Evolutionary conservation across 2,113 vertebrate genomes (phyloP).

Genomic region (Baryphthengus martii): DNA sequence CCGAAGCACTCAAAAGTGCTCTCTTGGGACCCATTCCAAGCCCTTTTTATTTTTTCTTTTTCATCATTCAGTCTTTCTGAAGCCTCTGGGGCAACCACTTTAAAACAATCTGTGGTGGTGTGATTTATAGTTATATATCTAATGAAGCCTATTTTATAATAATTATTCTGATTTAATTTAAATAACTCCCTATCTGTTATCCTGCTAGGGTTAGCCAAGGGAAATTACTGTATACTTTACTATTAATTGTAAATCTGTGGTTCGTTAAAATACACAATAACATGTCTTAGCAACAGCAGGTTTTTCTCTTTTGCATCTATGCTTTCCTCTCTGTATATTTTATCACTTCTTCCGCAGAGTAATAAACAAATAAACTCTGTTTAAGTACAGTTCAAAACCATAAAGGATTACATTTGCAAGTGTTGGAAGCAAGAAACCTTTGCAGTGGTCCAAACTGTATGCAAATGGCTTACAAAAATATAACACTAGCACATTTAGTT

Average conservation of each 20-base stretch:
- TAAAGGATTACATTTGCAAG: neutral
- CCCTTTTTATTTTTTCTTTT: neutral
- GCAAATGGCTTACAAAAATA: neutral
- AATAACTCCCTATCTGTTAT: neutral
- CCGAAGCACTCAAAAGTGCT: neutral
- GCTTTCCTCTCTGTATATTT: neutral
- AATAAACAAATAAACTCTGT: neutral
- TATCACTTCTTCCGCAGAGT: neutral
- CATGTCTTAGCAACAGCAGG: neutral
- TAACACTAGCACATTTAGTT: neutral
- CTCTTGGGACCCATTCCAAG: constrained; percentile 1
- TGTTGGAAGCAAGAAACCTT: neutral
- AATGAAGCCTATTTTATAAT: constrained; percentile 33
- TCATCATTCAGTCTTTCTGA: constrained; percentile 25
- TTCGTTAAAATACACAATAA: neutral
- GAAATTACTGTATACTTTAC: neutral
- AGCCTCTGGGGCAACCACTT: constrained; percentile 2
- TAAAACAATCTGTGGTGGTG: constrained; percentile 15
- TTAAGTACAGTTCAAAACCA: neutral
- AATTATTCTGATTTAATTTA: constrained; percentile 28
- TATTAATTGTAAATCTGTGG: neutral
- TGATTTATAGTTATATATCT: constrained; percentile 48
- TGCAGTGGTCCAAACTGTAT: neutral
- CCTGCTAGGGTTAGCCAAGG: neutral
- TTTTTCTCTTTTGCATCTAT: neutral